A percentile compares a stretch with the other conserved stretches of the same genome.
These are phyloP conservation scores for Vulpes vulpes DNA, from an alignment of 2,113 vertebrate genomes.

Conservation along the genomic window DNA sequence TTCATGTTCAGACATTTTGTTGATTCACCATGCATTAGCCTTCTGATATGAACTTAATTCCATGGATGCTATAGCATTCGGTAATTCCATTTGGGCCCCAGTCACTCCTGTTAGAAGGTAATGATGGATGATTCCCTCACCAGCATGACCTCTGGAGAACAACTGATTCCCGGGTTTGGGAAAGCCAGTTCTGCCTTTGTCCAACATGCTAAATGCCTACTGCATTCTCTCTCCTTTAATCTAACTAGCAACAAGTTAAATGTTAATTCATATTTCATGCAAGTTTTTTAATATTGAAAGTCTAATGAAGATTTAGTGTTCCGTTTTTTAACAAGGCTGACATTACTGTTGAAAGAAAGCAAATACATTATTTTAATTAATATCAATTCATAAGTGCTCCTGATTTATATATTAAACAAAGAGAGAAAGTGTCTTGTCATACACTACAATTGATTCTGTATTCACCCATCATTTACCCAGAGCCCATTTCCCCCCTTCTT, in stretches of 20 bases:
- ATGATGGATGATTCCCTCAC: constrained; percentile 43
- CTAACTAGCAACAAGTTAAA: constrained; percentile 88
- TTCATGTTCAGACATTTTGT: neutral
- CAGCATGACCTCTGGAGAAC: constrained; percentile 47
- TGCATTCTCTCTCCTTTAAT: constrained; percentile 74
- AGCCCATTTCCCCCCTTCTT: constrained; percentile 62
- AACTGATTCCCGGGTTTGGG: constrained; percentile 59
- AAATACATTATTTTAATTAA: constrained; percentile 92
- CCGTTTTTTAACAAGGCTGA: constrained; percentile 89
- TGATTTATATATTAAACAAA: constrained; percentile 90
- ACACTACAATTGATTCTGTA: constrained; percentile 85
- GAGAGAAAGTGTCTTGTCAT: constrained; percentile 88
- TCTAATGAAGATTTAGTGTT: constrained; percentile 91
- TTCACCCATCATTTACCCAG: constrained; percentile 87
- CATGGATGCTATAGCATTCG: neutral
- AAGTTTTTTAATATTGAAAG: constrained; percentile 89
- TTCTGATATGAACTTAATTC: neutral
- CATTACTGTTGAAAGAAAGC: constrained; percentile 90
- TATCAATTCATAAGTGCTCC: constrained; percentile 87
- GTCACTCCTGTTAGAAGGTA: constrained; percentile 50
- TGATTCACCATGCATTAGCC: constrained; percentile 28
- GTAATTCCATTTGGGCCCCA: neutral
- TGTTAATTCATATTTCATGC: constrained; percentile 90
- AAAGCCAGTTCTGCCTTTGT: constrained; percentile 20
- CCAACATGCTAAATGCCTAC: constrained; percentile 51